phyloP scores from a whole-genome alignment of 2,797 vertebrate species.

The Squalus acanthias region DNA sequence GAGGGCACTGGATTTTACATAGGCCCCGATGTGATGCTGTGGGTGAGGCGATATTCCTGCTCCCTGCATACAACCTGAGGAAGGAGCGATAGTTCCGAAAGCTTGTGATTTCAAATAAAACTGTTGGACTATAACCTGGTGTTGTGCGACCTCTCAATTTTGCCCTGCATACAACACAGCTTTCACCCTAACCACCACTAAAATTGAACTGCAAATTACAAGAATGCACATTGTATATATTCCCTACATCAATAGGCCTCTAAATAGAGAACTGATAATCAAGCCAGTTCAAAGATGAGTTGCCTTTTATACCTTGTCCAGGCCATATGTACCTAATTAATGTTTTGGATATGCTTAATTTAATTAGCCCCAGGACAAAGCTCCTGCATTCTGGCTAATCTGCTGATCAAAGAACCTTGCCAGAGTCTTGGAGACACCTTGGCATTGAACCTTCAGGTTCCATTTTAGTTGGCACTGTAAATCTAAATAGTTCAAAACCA shows the following conservation, averaged over 20 bases:
- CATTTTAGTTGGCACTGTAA: not conserved
- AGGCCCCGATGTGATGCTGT: not conserved
- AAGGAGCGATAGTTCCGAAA: too few relatives aligned
- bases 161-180: not conserved
- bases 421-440: not conserved
- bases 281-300: not conserved
- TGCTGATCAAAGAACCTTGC: not conserved
- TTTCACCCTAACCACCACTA: not conserved
- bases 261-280: not conserved
- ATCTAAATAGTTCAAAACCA: not conserved
- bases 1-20: not conserved
- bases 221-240: not conserved
- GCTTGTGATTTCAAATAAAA: too few relatives aligned
- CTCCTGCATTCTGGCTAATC: not conserved
- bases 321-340: too few relatives aligned
- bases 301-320: not conserved
- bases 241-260: not conserved
- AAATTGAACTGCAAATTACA: not conserved
- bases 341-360: not conserved
- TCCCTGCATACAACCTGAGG: not conserved
- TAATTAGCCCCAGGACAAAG: not conserved
- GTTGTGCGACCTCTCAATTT: too few relatives aligned
- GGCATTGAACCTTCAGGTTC: not conserved
- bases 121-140: too few relatives aligned
- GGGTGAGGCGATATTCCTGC: not conserved